Percentiles rank a stretch among this genome's conserved stretches.
These are phyloP conservation scores for Colaptes auratus DNA, from an alignment of 2,113 vertebrate genomes.

Conservation along the genomic window DNA sequence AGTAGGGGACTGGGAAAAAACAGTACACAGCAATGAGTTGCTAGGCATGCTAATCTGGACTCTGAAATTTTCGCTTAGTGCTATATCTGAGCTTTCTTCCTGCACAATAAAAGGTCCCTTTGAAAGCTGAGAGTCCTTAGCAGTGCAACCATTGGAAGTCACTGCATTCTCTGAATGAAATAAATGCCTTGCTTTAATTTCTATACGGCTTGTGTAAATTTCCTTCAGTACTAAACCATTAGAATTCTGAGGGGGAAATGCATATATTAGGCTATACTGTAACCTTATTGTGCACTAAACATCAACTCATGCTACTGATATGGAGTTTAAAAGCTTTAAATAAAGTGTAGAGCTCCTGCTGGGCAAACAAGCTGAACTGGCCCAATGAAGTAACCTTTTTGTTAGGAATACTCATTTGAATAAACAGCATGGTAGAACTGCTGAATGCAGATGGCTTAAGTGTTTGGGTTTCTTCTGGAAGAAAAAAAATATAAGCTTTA, in stretches of 20 bases:
- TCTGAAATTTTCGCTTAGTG: conserved; percentile 62
- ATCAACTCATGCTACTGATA: conserved; percentile 67
- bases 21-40: conserved; percentile 71
- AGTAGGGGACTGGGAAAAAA: conserved; percentile 71
- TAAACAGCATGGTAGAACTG: conserved; percentile 73
- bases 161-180: conserved; percentile 78
- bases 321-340: conserved; percentile 73
- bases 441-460: conserved; percentile 73
- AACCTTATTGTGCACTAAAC: conserved; percentile 73
- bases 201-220: conserved; percentile 72
- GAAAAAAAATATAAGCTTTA: background rate
- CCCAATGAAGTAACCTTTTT: conserved; percentile 75
- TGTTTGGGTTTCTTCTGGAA: background rate
- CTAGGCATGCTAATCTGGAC: conserved; percentile 72
- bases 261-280: conserved; percentile 80
- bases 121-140: conserved; percentile 71
- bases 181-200: conserved; percentile 78
- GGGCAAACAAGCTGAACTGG: conserved; percentile 62
- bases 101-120: conserved; percentile 80
- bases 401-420: conserved; percentile 73
- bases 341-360: conserved; percentile 69
- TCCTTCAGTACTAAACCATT: conserved; percentile 65
- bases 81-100: conserved; percentile 74
- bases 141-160: conserved; percentile 71
- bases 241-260: conserved; percentile 73